phyloP scores from a whole-genome alignment of 2,797 vertebrate species.

The Bovichtus diacanthus region DNA sequence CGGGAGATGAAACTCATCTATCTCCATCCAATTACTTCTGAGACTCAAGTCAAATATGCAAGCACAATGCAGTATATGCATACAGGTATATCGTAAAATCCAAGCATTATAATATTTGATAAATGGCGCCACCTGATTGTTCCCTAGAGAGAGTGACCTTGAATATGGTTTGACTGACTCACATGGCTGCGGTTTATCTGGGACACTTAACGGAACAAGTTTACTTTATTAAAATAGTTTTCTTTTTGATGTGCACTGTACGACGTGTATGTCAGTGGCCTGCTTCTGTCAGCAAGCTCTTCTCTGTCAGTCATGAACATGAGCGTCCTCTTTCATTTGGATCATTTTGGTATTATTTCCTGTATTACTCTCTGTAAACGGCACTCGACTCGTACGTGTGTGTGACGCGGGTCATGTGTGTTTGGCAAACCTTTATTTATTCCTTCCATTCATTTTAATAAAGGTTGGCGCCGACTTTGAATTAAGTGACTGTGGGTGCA shows the following conservation, averaged over 20 bases:
- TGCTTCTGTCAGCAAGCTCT: not conserved
- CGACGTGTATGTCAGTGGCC: constrained; percentile 39
- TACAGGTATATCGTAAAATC: not conserved
- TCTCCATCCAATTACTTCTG: constrained; percentile 31
- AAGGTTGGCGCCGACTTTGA: not conserved
- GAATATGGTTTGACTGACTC: constrained; percentile 36
- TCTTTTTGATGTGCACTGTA: constrained; percentile 13
- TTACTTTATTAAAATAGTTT: not conserved
- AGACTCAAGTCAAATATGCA: constrained; percentile 7
- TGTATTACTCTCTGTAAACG: not conserved
- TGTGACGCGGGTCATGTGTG: constrained; percentile 1
- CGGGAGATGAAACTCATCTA: constrained; percentile 14
- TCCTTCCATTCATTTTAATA: not conserved
- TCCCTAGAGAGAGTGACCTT: constrained; percentile 22
- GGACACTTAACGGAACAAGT: not conserved
- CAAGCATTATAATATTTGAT: not conserved
- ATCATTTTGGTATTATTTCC: constrained; percentile 33
- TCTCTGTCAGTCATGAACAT: constrained; percentile 3
- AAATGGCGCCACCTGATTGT: constrained; percentile 6
- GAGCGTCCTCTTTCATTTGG: not conserved
- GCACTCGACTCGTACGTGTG: constrained; percentile 7
- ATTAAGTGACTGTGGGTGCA: constrained; percentile 14
- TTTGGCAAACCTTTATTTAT: constrained; percentile 23
- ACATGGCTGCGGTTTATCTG: not conserved
- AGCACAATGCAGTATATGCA: constrained; percentile 4